phyloP scores from a whole-genome alignment of 92 coral and sea anemone genomes.

The Siderastrea siderea region DNA sequence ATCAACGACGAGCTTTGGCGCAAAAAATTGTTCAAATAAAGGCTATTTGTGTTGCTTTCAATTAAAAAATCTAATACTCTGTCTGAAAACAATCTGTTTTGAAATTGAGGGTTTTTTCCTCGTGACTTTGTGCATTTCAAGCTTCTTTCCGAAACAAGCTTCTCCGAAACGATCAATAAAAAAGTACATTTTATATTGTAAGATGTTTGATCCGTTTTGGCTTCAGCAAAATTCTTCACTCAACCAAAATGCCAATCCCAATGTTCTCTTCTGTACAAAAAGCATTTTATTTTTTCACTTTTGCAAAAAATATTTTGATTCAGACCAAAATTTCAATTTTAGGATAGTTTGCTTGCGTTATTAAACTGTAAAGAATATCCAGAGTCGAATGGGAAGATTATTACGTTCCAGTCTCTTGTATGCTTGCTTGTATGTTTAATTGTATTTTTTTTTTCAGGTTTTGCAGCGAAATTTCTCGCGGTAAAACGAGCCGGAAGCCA shows the following conservation, averaged over 20 bases:
- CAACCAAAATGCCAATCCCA: too few relatives aligned
- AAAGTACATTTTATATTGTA: background rate
- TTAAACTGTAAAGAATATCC: too few relatives aligned
- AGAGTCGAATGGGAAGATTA: too few relatives aligned
- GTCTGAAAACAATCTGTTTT: background rate
- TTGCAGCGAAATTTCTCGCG: background rate
- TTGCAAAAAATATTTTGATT: too few relatives aligned
- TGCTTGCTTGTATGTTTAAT: too few relatives aligned
- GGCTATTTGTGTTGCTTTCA: background rate
- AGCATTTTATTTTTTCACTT: too few relatives aligned
- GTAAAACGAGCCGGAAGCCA: background rate
- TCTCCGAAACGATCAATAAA: background rate
- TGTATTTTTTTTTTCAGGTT: background rate
- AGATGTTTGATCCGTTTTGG: too few relatives aligned
- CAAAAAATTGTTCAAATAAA: slow-evolving; percentile 8
- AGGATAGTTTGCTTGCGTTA: too few relatives aligned
- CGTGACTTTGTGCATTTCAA: background rate
- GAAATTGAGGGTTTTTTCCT: background rate
- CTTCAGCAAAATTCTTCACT: too few relatives aligned
- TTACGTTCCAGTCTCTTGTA: too few relatives aligned
- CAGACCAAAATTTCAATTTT: too few relatives aligned
- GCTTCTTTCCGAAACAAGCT: background rate
- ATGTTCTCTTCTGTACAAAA: too few relatives aligned
- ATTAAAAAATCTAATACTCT: background rate
- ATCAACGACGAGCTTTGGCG: background rate